Conservation (phyloP, 2,797 vertebrate species). For the Bradypodion ventrale region DNA sequence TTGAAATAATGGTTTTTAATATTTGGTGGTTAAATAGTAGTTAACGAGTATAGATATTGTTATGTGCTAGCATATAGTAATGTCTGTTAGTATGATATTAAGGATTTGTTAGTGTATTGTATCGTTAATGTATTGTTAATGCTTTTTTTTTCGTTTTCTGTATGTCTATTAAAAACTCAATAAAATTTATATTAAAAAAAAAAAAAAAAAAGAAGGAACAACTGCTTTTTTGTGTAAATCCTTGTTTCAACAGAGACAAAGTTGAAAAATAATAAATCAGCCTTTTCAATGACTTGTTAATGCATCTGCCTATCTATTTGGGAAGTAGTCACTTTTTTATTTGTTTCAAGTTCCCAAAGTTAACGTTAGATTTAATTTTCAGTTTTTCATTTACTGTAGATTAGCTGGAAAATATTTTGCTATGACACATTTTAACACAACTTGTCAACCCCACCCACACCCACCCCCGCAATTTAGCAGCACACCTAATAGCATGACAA, state of each 20-base stretch:
- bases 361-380: slow-evolving; percentile 3
- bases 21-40: too few relatives aligned
- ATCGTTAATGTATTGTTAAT: too few relatives aligned
- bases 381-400: background rate
- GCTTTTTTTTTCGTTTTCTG: too few relatives aligned
- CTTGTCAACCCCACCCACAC: background rate
- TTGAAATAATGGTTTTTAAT: too few relatives aligned
- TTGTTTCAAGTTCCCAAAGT: background rate
- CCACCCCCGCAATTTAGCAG: slow-evolving; percentile 39
- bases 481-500: background rate
- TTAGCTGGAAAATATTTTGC: background rate
- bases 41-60: too few relatives aligned
- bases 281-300: background rate
- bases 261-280: background rate
- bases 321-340: slow-evolving; percentile 9
- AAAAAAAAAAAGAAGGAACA: too few relatives aligned
- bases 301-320: background rate
- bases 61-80: too few relatives aligned
- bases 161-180: too few relatives aligned
- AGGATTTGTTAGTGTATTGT: too few relatives aligned
- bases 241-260: background rate
- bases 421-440: rapidly evolving
- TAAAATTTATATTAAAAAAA: too few relatives aligned
- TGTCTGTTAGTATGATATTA: too few relatives aligned
- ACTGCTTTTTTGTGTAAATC: background rate